phyloP scores from a whole-genome alignment of 2,113 vertebrate genomes.

The Brachionichthys hirsutus region DNA sequence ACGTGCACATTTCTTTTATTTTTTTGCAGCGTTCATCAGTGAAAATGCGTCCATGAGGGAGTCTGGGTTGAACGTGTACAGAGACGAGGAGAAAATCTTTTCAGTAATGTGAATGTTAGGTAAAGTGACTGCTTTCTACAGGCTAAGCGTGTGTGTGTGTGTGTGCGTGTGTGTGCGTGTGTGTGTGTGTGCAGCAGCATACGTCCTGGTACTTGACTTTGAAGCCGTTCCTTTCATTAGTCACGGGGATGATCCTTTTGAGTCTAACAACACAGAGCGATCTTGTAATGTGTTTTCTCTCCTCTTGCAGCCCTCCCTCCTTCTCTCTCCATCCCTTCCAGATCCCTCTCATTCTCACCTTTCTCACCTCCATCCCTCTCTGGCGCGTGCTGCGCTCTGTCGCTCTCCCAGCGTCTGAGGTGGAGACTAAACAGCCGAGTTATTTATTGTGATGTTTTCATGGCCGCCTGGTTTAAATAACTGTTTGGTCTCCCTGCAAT shows the following conservation, averaged over 20 bases:
- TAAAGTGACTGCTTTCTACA: constrained; percentile 5
- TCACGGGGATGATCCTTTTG: constrained; percentile 50
- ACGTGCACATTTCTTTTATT: not conserved
- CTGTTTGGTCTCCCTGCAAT: constrained; percentile 69
- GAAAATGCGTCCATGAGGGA: not conserved
- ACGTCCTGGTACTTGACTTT: constrained; percentile 38
- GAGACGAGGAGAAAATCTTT: not conserved
- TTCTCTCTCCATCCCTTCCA: constrained; percentile 38
- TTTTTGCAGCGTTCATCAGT: not conserved
- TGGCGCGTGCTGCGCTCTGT: constrained; percentile 33
- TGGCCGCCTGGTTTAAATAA: constrained; percentile 79
- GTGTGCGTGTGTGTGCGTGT: constrained; percentile 17
- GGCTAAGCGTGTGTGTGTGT: constrained; percentile 3
- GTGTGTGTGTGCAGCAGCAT: constrained; percentile 17
- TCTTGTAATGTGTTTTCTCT: constrained; percentile 65
- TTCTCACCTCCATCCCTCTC: constrained; percentile 43
- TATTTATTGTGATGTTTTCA: constrained; percentile 80
- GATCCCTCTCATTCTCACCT: constrained; percentile 41
- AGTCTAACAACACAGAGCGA: constrained; percentile 62
- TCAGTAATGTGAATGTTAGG: constrained; percentile 11
- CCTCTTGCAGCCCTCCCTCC: constrained; percentile 34
- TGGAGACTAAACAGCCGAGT: constrained; percentile 77
- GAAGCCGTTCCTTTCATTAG: constrained; percentile 60
- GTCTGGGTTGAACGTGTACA: constrained; percentile 4
- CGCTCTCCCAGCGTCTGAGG: constrained; percentile 64